Evolutionary conservation across 2,797 vertebrate genomes (phyloP).

Genomic region (Sylvilagus floridanus): DNA sequence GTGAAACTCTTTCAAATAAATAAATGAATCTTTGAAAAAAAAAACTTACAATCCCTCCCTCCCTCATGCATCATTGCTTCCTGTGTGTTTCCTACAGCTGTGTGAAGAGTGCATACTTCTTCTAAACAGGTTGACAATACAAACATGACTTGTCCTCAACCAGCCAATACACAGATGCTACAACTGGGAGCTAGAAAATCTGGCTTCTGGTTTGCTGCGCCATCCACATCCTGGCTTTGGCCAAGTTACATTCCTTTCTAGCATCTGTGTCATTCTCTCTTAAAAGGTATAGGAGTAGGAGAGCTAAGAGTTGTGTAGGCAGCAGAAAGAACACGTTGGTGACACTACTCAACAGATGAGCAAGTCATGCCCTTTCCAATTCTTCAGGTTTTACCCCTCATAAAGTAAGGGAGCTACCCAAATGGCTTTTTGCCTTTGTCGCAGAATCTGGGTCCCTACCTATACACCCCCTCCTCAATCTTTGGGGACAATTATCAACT

Average conservation of each 20-base stretch:
- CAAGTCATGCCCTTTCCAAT: background rate
- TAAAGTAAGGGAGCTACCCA: background rate
- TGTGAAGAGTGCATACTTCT: background rate
- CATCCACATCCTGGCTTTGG: background rate
- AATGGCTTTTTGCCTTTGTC: background rate
- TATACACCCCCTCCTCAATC: background rate
- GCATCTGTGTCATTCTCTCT: background rate
- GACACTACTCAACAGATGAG: background rate
- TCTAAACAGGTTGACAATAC: background rate
- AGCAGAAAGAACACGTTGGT: background rate
- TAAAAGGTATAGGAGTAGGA: background rate
- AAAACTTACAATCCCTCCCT: background rate
- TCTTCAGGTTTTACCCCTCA: background rate
- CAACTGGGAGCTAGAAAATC: background rate
- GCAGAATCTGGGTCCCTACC: background rate
- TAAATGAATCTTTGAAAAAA: no score
- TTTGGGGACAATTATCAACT: slow-evolving; percentile 10
- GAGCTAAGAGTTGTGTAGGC: background rate
- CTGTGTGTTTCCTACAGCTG: background rate
- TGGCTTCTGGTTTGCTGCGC: background rate
- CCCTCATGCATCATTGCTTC: background rate
- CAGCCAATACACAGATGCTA: background rate
- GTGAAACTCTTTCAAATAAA: no score
- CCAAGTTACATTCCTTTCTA: background rate
- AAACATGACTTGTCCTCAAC: background rate